phyloP scores from a whole-genome alignment of 2,113 vertebrate genomes.

The Chionodraco myersi region DNA sequence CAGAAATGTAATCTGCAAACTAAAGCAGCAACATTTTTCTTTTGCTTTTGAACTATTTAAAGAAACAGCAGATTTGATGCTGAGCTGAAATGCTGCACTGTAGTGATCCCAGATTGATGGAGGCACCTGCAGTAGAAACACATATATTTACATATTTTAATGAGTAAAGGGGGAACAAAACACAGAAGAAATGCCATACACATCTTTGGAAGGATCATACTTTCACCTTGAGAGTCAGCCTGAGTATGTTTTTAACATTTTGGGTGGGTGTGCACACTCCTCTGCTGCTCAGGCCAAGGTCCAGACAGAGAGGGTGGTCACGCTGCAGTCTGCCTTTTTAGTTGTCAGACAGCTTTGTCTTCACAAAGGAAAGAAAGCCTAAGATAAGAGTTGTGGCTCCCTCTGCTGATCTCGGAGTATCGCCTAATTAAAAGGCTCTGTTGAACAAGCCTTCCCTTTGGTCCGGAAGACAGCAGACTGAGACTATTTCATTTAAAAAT shows the following conservation, averaged over 20 bases:
- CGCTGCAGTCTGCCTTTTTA: conserved; percentile 39
- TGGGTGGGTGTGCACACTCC: conserved; percentile 4
- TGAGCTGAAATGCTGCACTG: conserved; percentile 18
- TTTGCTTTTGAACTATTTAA: conserved; percentile 37
- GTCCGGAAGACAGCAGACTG: conserved; percentile 44
- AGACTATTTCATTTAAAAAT: conserved; percentile 45
- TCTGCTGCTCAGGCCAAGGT: conserved; percentile 7
- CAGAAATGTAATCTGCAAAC: conserved; percentile 13
- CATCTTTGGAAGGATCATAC: conserved; percentile 21
- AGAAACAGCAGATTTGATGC: conserved; percentile 26
- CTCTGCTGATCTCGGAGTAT: conserved; percentile 72
- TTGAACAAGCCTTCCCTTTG: conserved; percentile 24
- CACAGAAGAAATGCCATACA: neutral
- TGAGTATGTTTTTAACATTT: conserved; percentile 33
- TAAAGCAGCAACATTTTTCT: neutral
- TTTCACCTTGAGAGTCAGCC: conserved; percentile 39
- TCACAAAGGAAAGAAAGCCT: conserved; percentile 46
- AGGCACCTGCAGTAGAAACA: neutral
- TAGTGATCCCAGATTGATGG: neutral
- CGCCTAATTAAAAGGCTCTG: conserved; percentile 60
- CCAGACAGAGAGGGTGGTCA: conserved; percentile 48
- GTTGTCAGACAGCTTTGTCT: conserved; percentile 63
- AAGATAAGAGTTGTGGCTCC: conserved; percentile 74
- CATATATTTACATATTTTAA: neutral
- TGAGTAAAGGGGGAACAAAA: conserved; percentile 3